Base-by-base conservation (phyloP, 2,797 vertebrate genomes). In the Micrastur ruficollis region DNA sequence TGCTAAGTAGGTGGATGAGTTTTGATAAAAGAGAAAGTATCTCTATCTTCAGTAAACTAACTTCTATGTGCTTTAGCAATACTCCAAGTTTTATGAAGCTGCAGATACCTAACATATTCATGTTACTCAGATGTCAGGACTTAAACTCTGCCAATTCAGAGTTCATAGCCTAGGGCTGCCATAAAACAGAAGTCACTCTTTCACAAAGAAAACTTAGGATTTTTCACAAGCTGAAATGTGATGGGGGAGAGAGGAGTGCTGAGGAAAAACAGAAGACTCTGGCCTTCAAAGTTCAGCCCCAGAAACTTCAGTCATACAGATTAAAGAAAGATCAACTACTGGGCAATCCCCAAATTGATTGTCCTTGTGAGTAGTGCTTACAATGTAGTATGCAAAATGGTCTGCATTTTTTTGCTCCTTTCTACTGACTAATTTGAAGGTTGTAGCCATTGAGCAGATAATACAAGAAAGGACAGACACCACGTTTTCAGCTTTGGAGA, bases 221-320 rank as follows among this genome's bases (percentile, higher is more conserved):
- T 38, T 53, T 47, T 46, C 46, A 44, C 5, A 47, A 70, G 27
- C 6, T 46, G 34, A 89, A 76, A 73, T 81, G 9, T 58, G 72
- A 42, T 12, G 10, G 2, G 6, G 5, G 59, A 20, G 7, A 4
- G 26, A 62, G 32, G 19, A 4, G 2, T 40, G 16, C 4, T n/a
- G 36, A 50, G 18, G 7, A 22, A 74, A 66, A 86, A 49, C 12
- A 63, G 11, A 82, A n/a, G 32, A 49, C 17, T 36, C 27, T 70
- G 34, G 1, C 5, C 7, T 59, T 63, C 31, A 36, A 66, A 75
- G 3, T 46, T 73, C 32, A 80, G 9, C 6, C 12, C 9, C 36
- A 71, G 55, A 58, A 58, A 31, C 21, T 72, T 67, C 16, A 56
- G 40, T 55, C 15, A 26, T 17, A 11, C 17, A 67, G 12, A 4